Conservation (phyloP, 2,113 vertebrate species). For the Etheostoma cragini region DNA sequence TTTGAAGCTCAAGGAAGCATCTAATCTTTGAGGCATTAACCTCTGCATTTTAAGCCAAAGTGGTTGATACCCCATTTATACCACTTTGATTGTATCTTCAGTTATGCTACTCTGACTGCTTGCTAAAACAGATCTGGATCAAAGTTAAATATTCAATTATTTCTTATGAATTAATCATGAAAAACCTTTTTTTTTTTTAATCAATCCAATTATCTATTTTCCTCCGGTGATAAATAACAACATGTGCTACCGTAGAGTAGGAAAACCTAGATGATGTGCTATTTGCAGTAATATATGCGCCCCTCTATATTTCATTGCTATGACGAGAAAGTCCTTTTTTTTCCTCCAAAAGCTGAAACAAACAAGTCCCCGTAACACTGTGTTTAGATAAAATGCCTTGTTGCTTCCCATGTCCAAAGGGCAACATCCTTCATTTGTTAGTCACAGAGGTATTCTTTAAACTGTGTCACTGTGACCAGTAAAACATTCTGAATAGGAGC, state of each 20-base stretch:
- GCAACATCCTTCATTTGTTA: constrained; percentile 37
- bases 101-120: constrained; percentile 27
- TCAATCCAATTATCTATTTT: constrained; percentile 48
- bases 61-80: constrained; percentile 24
- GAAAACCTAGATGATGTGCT: constrained; percentile 20
- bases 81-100: constrained; percentile 42
- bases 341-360: neutral
- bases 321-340: neutral
- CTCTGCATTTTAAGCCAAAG: constrained; percentile 44
- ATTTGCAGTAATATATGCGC: constrained; percentile 29
- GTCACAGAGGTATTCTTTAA: constrained; percentile 52
- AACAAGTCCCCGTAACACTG: neutral
- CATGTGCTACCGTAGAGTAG: constrained; percentile 12
- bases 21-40: constrained; percentile 16
- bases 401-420: constrained; percentile 19
- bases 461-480: constrained; percentile 37
- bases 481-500: constrained; percentile 51
- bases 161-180: constrained; percentile 51
- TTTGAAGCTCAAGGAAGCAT: constrained; percentile 7
- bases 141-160: constrained; percentile 51
- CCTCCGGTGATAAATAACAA: constrained; percentile 27
- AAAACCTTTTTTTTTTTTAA: constrained; percentile 47
- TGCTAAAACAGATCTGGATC: constrained; percentile 49
- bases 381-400: constrained; percentile 31
- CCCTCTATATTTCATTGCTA: neutral